Base-by-base conservation (phyloP, 2,888 invertebrate genomes). In the Willowsia nigromaculata region DNA sequence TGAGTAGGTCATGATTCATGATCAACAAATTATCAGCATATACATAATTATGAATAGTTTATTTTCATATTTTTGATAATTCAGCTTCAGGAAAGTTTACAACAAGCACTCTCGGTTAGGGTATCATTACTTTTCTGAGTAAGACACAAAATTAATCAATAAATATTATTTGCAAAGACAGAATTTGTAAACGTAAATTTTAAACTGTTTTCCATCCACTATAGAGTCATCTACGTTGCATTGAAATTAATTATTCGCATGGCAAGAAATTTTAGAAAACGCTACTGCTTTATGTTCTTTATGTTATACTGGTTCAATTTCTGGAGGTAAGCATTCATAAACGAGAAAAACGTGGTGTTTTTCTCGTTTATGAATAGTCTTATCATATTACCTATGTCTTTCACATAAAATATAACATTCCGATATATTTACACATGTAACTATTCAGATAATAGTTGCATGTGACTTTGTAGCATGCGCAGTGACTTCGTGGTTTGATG, bases 391-490 rank as follows among this genome's bases (percentile, higher is more conserved):
- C 9, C 9, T 37, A 37, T 50, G 50, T 50, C 15, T 11, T 50
- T 50, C 3, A 50, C n/a, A 50, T 50, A 50, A 3, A 50, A 11
- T 50, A 15, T 5, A 13, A 3, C 3, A 15, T 15, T 15, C 3
- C 9, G 13, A 3, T 13, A n/a, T 50, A 50, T 50, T 3, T n/a
- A 50, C 50, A 5, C 2, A 3, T 15, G 15, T 50, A 3, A 50
- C 15, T 85, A 18, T 71, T 3, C 65, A 80, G 86, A 68, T 80
- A 13, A 18, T 76, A 25, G 59, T 22, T 1, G 27, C 50, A 25
- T 47, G 47, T 13, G 88, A 88, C 50, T 82, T 88, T 33, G 18
- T 88, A 1, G 83, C 30, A 43, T 82, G 71, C 56, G 11, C 59
- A 4, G 30, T 88, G 7, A 6, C 22, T 15, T 37, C 74, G 22